Base-by-base conservation (phyloP, 1,140 invertebrate species). In the Drosophila repletoides region DNA sequence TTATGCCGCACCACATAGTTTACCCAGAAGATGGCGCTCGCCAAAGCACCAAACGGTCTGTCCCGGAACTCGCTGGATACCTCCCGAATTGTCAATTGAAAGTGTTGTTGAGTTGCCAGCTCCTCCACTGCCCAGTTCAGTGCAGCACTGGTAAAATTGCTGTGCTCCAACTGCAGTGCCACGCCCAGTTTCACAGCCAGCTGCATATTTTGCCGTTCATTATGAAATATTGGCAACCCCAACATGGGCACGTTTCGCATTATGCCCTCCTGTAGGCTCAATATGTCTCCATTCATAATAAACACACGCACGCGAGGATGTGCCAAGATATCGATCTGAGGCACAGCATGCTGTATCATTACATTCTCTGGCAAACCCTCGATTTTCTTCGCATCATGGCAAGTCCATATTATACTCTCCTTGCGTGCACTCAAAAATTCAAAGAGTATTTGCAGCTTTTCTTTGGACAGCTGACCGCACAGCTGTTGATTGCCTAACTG, bases 1-100 rank as follows among this genome's bases (percentile, higher is more conserved):
- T 91, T 91, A 77, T 94, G 91, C 12, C 92, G 88, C 1, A 93
- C 92, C 2, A 93, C 92, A 58, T 92, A 93, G 64, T 94, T 93
- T 0, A 92, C 91, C 93, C 93, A 94, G 72, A 91, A 93, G 10
- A 93, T 76, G 5, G 93, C 92, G 14, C 91, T 91, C 21, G 93
- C 91, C 69, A 93, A 58, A 0, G 92, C 90, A 2, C 91, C 86
- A 38, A 91, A 72, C 0, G 92, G 93, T 5, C 92, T 89, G 66
- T 94, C 93, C 29, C 92, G 91, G 83, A 91, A 92, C 6, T 92
- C 89, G 10, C 83, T 88, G 12, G 91, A 91, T n/a, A 92, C 59
- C 15, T 77, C 68, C 3, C 91, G 90, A 3, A 91, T 92, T 9
- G 76, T 88, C 5, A 91, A 59, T 14, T 81, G 77, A 76, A 73